A percentile compares a stretch with the other conserved stretches of the same genome.
Conservation (phyloP, 2,888 invertebrate species). For the Gari tellinella region DNA sequence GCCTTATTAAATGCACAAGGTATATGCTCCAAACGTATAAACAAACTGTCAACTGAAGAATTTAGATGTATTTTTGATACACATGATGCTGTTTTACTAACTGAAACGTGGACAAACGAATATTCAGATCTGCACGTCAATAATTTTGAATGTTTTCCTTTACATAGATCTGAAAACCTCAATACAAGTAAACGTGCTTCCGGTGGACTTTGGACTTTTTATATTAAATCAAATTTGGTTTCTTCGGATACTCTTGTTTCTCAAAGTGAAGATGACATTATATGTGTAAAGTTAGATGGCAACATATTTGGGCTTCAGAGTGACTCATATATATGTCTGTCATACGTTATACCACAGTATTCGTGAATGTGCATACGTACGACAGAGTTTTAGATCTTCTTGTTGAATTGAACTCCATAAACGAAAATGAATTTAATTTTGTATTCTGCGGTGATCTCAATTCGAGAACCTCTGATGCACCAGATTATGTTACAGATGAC, state of each 20-base stretch:
- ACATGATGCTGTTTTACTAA: conserved; percentile 19
- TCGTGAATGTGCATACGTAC: conserved; percentile 19
- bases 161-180: conserved; percentile 13
- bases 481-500: conserved; percentile 5
- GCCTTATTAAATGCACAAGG: conserved; percentile 3
- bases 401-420: not conserved
- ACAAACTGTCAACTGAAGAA: conserved; percentile 12
- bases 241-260: not conserved
- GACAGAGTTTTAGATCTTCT: conserved; percentile 20
- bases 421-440: conserved; percentile 1
- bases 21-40: conserved; percentile 1
- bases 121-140: conserved; percentile 13
- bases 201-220: conserved; percentile 16
- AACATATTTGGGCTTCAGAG: conserved; percentile 1
- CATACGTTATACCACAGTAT: conserved; percentile 24
- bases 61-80: conserved; percentile 15
- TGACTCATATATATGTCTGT: conserved; percentile 26
- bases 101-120: conserved; percentile 25
- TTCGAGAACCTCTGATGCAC: conserved; percentile 1
- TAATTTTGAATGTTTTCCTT: conserved; percentile 21
- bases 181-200: conserved; percentile 7
- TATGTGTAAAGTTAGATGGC: conserved; percentile 2
- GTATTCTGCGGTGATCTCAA: conserved; percentile 8
- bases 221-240: not conserved
- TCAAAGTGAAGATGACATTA: conserved; percentile 3